Evolutionary conservation across 2,888 invertebrate species (phyloP), one percentile per base, ranked within the genome.

Genomic region (Sphaeridia pumilis): DNA sequence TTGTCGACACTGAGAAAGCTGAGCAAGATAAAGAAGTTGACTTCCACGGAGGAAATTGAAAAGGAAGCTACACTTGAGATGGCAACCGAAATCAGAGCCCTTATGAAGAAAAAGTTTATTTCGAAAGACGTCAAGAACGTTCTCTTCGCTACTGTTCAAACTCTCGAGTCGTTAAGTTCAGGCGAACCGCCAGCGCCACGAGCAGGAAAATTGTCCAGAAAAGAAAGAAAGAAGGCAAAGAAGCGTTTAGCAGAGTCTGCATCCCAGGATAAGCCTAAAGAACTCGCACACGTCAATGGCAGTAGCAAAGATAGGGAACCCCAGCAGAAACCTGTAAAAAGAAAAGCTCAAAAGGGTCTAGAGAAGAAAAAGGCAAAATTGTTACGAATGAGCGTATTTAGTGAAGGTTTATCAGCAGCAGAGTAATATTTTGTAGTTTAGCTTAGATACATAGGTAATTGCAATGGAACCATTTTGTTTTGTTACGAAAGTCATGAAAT

Each of bases 331-430:
- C 20, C n/a, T n/a, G n/a, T n/a, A 3, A 47, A 47, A 46, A 26
- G 47, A 34, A 51, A 51, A 51, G 46, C 45, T 20, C 17, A 42
- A 27, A 35, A 36, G n/a, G 51, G 20, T 27, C 28, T 27, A 21
- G 45, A 26, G 27, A 51, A 46, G 35, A 51, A 51, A 41, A 51
- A 51, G 28, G 51, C 51, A 7, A 51, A 51, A 46, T 28, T 51
- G 20, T 35, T 45, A 20, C n/a, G 51, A 36, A 51, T 51, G 51
- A 22, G 35, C 27, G 51, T 51, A 20, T 25, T 51, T 26, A 51
- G 28, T 46, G 51, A 51, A 46, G 51, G 51, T 4, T 36, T 51
- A 51, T n/a, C n/a, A n/a, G n/a, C n/a, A n/a, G n/a, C n/a, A n/a
- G n/a, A n/a, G n/a, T n/a, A n/a, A n/a, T n/a, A n/a, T n/a, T n/a